Conservation (phyloP, 2,888 invertebrate genomes). For the Adineta ricciae region DNA sequence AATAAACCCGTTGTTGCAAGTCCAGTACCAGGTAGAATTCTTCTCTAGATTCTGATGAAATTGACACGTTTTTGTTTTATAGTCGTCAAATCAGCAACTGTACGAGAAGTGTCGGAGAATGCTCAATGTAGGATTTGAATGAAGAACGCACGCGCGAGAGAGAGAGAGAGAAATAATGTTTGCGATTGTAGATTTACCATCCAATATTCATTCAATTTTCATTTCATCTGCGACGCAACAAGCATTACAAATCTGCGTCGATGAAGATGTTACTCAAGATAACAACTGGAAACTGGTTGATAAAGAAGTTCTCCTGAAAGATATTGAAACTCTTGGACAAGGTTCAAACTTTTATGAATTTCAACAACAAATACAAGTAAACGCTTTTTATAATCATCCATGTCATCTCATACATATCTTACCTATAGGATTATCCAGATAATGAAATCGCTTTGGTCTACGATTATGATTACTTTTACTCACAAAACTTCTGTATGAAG, state of each 20-base stretch:
- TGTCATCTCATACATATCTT: not conserved
- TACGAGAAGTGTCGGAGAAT: not conserved
- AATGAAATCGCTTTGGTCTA: slow-evolving; percentile 48
- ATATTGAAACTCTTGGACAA: not conserved
- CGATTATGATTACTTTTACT: slow-evolving; percentile 47
- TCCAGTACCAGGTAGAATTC: not conserved
- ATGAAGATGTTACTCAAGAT: slow-evolving; percentile 44
- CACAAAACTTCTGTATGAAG: slow-evolving; percentile 48
- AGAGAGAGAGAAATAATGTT: too few species aligned
- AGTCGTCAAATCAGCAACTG: not conserved
- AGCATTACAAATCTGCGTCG: slow-evolving; percentile 42
- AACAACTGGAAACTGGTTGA: slow-evolving; percentile 40
- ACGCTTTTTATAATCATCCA: not conserved
- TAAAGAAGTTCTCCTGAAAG: slow-evolving; percentile 40
- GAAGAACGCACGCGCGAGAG: too few species aligned
- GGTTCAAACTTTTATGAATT: slow-evolving; percentile 18
- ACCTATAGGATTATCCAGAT: slow-evolving; percentile 44
- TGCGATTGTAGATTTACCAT: slow-evolving; percentile 40
- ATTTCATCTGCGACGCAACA: slow-evolving; percentile 47
- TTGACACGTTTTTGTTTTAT: not conserved
- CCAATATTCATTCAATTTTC: slow-evolving; percentile 45
- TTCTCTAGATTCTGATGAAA: too few species aligned
- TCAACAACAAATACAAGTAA: slow-evolving; percentile 9
- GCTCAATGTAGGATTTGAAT: not conserved
- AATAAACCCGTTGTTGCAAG: not conserved